A percentile compares a stretch with the other conserved stretches of the same genome.
phyloP scores from a whole-genome alignment of 1,140 invertebrate species.

The Steinernema feltiae region DNA sequence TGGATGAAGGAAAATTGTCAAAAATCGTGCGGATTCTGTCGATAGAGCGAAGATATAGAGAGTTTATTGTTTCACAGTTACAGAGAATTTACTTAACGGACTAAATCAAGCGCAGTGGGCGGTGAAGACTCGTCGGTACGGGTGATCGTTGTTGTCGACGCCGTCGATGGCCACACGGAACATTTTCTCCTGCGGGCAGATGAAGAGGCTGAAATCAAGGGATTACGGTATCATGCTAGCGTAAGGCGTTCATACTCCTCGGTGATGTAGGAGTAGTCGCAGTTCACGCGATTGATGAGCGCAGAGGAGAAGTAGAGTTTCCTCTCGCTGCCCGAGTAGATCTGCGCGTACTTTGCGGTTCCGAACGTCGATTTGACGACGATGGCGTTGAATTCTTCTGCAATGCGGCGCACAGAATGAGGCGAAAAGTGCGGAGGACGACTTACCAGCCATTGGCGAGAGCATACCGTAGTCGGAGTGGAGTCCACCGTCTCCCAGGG shows the following conservation, averaged over 20 bases:
- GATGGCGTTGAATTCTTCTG: constrained; percentile 20
- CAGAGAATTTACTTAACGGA: background rate
- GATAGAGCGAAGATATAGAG: background rate
- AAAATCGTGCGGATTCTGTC: constrained; percentile 43
- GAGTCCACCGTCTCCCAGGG: constrained; percentile 14
- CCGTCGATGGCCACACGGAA: constrained; percentile 33
- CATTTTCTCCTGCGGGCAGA: background rate
- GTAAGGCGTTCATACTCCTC: background rate
- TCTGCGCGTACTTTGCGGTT: constrained; percentile 25
- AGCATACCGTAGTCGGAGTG: background rate
- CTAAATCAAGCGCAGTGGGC: constrained; percentile 22
- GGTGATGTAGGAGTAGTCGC: constrained; percentile 30
- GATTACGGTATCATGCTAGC: background rate
- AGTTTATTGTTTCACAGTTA: background rate
- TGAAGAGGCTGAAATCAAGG: constrained; percentile 23
- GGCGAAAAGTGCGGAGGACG: background rate
- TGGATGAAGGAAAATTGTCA: constrained; percentile 36
- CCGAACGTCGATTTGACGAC: constrained; percentile 19
- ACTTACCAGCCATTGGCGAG: background rate
- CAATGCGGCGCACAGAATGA: background rate
- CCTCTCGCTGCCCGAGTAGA: constrained; percentile 18
- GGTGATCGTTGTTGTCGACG: constrained; percentile 29
- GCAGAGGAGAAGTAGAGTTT: constrained; percentile 31
- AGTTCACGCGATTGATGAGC: constrained; percentile 16
- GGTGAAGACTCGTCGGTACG: constrained; percentile 28